Evolutionary conservation across 2,113 vertebrate genomes (phyloP).

Genomic region (Neopipo cinnamomea): DNA sequence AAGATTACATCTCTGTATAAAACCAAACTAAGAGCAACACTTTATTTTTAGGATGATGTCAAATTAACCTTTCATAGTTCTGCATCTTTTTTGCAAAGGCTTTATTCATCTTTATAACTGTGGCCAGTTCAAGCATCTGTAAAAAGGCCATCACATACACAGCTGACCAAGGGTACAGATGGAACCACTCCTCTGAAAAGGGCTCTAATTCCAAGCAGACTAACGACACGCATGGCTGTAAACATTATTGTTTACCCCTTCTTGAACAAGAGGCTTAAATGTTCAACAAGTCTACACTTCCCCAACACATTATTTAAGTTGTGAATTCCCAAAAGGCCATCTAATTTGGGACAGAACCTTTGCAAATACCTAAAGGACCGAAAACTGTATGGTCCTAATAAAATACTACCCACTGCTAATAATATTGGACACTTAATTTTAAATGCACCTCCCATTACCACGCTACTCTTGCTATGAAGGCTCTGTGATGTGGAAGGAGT

Average conservation of each 20-base stretch:
- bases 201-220: background rate
- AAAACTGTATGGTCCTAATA: background rate
- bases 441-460: background rate
- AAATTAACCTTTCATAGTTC: background rate
- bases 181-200: background rate
- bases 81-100: background rate
- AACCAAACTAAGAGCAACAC: background rate
- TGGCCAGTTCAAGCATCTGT: background rate
- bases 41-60: background rate
- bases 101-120: background rate
- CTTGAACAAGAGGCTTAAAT: background rate
- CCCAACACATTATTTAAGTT: background rate
- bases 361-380: background rate
- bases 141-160: background rate
- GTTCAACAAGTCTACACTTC: background rate
- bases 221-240: background rate
- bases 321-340: background rate
- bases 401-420: background rate
- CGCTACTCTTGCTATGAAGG: background rate
- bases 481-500: background rate
- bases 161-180: background rate
- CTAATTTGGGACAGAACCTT: background rate
- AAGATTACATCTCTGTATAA: conserved; percentile 3
- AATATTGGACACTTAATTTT: background rate
- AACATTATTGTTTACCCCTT: background rate